phyloP scores from a whole-genome alignment of 2,797 vertebrate species.

The Protonibea diacanthus region DNA sequence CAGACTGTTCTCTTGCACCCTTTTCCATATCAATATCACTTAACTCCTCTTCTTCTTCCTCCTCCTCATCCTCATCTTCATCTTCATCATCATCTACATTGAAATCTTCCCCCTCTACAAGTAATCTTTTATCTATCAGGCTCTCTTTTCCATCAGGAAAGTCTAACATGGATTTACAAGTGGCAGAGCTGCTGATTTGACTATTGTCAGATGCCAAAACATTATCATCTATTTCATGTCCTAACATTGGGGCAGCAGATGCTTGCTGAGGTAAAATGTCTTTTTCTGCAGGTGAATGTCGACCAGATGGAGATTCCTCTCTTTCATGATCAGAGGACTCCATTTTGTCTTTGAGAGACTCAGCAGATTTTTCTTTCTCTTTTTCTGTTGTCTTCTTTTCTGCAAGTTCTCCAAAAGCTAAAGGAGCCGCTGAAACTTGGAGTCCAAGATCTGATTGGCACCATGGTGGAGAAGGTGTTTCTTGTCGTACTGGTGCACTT shows the following conservation, averaged over 20 bases:
- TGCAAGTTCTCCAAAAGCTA: conserved; percentile 48
- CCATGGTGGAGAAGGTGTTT: conserved; percentile 83
- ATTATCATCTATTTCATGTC: conserved; percentile 80
- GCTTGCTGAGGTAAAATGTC: conserved; percentile 67
- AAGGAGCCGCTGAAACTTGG: conserved; percentile 35
- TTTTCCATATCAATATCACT: conserved; percentile 96
- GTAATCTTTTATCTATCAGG: conserved; percentile 78
- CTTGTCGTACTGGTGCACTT: conserved; percentile 82
- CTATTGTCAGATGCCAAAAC: conserved; percentile 80
- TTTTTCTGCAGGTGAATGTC: conserved; percentile 80
- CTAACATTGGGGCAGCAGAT: conserved; percentile 55
- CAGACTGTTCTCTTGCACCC: conserved; percentile 93
- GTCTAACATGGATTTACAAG: conserved; percentile 64
- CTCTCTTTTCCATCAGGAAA: conserved; percentile 82
- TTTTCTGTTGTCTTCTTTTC: conserved; percentile 71
- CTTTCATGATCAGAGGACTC: conserved; percentile 64
- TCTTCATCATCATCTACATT: conserved; percentile 80
- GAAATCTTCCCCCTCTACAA: conserved; percentile 85
- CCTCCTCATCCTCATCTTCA: conserved; percentile 76
- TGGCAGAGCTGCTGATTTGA: conserved; percentile 71
- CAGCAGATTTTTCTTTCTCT: conserved; percentile 71
- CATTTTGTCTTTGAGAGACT: conserved; percentile 72
- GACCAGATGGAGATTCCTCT: conserved; percentile 71
- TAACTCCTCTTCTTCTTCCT: conserved; percentile 84
- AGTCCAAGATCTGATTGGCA: conserved; percentile 51